A percentile compares a stretch with the other conserved stretches of the same genome.
phyloP scores from a whole-genome alignment of 2,113 vertebrate species.

The Xenopus borealis region DNA sequence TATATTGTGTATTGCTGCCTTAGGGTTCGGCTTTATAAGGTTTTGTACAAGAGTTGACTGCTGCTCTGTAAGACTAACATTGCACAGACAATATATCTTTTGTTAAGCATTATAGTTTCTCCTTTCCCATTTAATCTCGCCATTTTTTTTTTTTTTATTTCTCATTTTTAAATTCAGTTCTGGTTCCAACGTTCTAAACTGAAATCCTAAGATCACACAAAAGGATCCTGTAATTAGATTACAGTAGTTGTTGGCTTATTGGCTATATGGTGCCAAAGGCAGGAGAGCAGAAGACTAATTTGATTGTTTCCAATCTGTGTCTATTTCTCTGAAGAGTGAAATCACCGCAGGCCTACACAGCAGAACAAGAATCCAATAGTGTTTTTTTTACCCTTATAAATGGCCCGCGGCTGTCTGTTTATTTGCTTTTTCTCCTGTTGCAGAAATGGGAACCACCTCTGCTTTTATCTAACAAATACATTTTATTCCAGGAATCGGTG shows the following conservation, averaged over 20 bases:
- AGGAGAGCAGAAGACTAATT: constrained; percentile 8
- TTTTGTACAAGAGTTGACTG: too few species aligned
- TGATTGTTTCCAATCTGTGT: neutral
- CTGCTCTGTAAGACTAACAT: too few species aligned
- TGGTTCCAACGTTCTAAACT: constrained; percentile 1
- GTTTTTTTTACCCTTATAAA: neutral
- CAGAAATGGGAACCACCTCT: too few species aligned
- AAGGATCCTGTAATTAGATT: constrained; percentile 37
- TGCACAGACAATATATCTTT: too few species aligned
- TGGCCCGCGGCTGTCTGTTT: neutral
- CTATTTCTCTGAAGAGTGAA: neutral
- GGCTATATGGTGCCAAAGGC: constrained; percentile 5
- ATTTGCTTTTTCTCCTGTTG: neutral
- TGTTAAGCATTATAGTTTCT: too few species aligned
- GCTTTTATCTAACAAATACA: too few species aligned
- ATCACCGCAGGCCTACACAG: neutral
- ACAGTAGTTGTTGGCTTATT: constrained; percentile 7
- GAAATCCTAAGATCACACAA: constrained; percentile 35
- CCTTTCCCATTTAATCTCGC: too few species aligned
- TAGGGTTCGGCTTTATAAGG: too few species aligned
- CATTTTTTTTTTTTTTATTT: too few species aligned
- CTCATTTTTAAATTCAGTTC: constrained; percentile 24
- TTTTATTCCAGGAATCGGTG: too few species aligned
- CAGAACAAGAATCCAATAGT: neutral
- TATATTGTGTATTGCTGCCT: too few species aligned